Base-by-base conservation (phyloP, 2,888 invertebrate genomes). In the Agriopis marginaria region DNA sequence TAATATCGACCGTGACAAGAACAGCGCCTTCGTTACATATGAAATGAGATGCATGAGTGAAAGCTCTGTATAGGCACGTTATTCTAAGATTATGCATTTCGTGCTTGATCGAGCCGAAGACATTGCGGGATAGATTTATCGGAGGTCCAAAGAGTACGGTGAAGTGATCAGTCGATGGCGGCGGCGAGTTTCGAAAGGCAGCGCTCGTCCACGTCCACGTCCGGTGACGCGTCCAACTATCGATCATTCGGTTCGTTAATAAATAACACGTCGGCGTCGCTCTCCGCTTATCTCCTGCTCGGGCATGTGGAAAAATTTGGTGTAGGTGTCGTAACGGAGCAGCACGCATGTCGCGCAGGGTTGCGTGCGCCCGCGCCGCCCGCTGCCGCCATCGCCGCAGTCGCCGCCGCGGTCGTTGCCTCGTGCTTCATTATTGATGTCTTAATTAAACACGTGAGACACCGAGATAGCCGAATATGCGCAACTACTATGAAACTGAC, bases 241-340 rank as follows among this genome's bases (percentile, higher is more conserved):
- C 94, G 93, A 94, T 94, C 94, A 94, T 93, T 94, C 93, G 92
- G 92, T 94, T 94, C 94, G 94, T 93, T 94, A 93, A 94, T 94
- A 93, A 93, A 94, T 93, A 93, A 93, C 92, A 93, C 92, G 93
- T 92, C 86, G 91, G 89, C 91, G 90, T 93, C 90, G 89, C 82
- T 87, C 86, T 88, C 88, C 85, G 92, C 92, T 93, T 93, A 93
- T 93, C 94, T 93, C 88, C 88, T 92, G 93, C 87, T 88, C 92
- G 92, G 90, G 90, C 94, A 93, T 93, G 94, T 93, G 93, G 93
- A 93, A 94, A 92, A 92, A 93, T 92, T 93, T 89, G 92, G 93
- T 92, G 93, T 93, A 92, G 92, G 91, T 93, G 93, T 93, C 93
- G 93, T 90, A 93, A 94, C 92, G 89, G 88, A 89, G 90, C 90